These are phyloP conservation scores for Lepus americanus DNA, from an alignment of 2,113 vertebrate genomes.

Conservation along the genomic window DNA sequence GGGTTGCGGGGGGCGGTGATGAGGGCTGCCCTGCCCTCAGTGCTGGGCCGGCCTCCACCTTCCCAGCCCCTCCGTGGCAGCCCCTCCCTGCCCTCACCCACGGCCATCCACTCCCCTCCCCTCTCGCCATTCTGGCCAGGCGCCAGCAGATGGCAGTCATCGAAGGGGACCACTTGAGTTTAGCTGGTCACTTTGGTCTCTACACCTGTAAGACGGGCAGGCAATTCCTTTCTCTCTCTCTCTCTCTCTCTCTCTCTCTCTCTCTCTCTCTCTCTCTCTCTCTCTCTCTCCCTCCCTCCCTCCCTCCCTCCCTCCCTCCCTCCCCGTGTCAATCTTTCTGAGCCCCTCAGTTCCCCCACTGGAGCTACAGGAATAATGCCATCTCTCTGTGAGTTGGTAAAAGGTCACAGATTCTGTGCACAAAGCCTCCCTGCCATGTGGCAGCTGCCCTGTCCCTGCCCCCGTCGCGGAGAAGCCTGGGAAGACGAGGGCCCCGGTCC, in stretches of 20 bases:
- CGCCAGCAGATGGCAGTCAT: neutral
- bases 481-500: constrained; percentile 56
- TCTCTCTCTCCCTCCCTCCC: neutral
- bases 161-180: neutral
- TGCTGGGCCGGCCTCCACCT: accelerated
- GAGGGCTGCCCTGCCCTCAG: neutral
- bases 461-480: neutral
- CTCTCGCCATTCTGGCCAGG: neutral
- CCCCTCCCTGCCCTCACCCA: neutral
- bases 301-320: neutral
- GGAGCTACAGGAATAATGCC: neutral
- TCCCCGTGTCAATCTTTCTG: neutral
- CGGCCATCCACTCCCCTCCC: neutral
- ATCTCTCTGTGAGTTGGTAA: neutral
- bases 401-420: neutral
- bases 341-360: neutral
- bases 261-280: neutral
- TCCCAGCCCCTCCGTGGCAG: neutral
- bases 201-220: neutral
- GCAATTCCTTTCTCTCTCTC: neutral
- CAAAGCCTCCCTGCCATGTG: neutral
- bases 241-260: too few species aligned
- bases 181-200: neutral
- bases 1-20: neutral
- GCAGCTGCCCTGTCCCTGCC: neutral